These are phyloP conservation scores for Manis crassicaudata DNA, from an alignment of 2,797 vertebrate genomes.

Conservation along the genomic window DNA sequence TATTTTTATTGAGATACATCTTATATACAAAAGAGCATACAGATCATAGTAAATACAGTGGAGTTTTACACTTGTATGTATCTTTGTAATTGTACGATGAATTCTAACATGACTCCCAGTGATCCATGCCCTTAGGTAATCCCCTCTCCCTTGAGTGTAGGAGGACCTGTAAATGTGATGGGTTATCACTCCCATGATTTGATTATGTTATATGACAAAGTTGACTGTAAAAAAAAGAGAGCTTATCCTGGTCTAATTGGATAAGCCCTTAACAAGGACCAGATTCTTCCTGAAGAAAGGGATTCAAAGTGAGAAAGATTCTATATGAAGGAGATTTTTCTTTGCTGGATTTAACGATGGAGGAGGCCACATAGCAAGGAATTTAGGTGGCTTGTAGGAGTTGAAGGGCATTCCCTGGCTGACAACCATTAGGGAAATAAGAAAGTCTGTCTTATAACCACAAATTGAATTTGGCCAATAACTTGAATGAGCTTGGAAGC, in stretches of 20 bases:
- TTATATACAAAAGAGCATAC: not conserved
- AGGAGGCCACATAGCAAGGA: not conserved
- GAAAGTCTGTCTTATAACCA: not conserved
- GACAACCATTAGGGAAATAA: not conserved
- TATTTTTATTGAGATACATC: not conserved
- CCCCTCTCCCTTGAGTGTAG: not conserved
- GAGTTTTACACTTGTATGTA: not conserved
- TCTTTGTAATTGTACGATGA: not conserved
- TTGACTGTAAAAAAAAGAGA: not conserved
- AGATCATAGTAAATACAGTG: not conserved
- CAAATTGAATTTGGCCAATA: not conserved
- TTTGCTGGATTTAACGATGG: not conserved
- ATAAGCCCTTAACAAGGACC: not conserved
- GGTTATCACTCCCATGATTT: not conserved
- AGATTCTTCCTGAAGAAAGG: not conserved
- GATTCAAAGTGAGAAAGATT: not conserved
- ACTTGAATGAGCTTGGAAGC: not conserved
- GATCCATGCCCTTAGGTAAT: not conserved
- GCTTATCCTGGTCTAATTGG: not conserved
- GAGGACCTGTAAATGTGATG: not conserved
- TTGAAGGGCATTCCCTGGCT: not conserved
- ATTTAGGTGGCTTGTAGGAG: not conserved
- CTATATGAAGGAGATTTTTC: not conserved
- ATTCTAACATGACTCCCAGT: not conserved
- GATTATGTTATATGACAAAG: not conserved